A percentile compares a stretch with the other conserved stretches of the same genome.
These are phyloP conservation scores for Acrocyrtus sp. DNA, from an alignment of 2,888 invertebrate genomes.

Conservation along the genomic window DNA sequence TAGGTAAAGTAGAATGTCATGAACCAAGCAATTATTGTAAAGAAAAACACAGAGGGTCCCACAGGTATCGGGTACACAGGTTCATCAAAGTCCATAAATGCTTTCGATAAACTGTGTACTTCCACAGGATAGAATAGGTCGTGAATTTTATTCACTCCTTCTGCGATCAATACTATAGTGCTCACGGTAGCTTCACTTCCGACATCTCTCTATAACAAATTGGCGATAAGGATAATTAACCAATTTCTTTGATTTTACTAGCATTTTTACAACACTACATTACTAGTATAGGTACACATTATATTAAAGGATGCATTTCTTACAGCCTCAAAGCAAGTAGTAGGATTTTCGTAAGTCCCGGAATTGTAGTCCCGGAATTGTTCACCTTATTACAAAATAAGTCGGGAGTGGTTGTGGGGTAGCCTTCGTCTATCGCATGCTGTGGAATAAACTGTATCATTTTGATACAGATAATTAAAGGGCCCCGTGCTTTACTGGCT, in stretches of 20 bases:
- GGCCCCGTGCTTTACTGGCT: neutral
- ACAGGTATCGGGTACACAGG: conserved; percentile 24
- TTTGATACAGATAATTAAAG: too few relatives aligned
- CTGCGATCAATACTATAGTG: conserved; percentile 2
- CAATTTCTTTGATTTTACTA: neutral
- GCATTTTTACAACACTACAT: too few relatives aligned
- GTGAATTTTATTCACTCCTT: neutral
- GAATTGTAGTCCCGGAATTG: too few relatives aligned
- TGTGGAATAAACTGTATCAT: too few relatives aligned
- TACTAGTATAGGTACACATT: too few relatives aligned
- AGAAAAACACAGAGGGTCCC: conserved; percentile 14
- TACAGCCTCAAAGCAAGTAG: conserved; percentile 14
- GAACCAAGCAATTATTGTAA: conserved; percentile 6
- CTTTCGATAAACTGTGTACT: neutral
- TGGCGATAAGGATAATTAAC: too few relatives aligned
- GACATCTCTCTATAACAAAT: conserved; percentile 1
- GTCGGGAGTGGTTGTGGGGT: too few relatives aligned
- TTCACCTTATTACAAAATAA: neutral
- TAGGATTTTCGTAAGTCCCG: neutral
- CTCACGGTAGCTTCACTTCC: neutral
- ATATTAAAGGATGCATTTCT: neutral
- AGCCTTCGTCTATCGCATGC: too few relatives aligned
- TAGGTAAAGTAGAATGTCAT: conserved; percentile 15
- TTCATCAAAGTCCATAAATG: conserved; percentile 17
- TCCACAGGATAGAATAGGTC: conserved; percentile 2